Base-by-base conservation (phyloP, 2,888 invertebrate genomes). In the Ypsolopha scabrella region DNA sequence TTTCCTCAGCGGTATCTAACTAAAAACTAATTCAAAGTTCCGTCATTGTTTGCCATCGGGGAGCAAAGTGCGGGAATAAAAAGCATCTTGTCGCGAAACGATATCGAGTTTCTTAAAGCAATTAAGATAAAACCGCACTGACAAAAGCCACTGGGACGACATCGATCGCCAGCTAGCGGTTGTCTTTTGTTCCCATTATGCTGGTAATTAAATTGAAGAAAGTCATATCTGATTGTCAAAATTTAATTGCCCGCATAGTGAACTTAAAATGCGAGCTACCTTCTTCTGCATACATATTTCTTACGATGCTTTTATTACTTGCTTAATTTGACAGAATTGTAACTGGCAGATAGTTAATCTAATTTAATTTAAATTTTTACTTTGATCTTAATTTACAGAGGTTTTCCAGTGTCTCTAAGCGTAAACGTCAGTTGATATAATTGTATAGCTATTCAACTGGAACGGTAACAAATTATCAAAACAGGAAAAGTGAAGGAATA, bases 71-170 rank as follows among this genome's bases (percentile, higher is more conserved):
- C 59, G 70, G 68, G 74, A 72, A 80, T 80, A 80, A 82, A 81
- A 81, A 81, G 75, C 79, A 79, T 78, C 78, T 77, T 81, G 80
- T 82, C 78, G 75, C 73, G 73, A 70, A 80, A 76, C 78, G 81
- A 79, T 80, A 82, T 80, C 75, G 79, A 82, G 79, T 81, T 83
- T 80, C 82, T 77, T 75, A 70, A 80, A 82, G 80, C 80, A 80
- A 82, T 85, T 83, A 82, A 80, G 82, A 81, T 82, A 81, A 82
- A 80, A 75, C 75, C 72, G 71, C 51, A 44, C 68, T 66, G 75
- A 77, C 80, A 79, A 80, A 78, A 68, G 75, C 70, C 70, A 66
- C 64, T 63, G 68, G 67, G 70, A 72, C 59, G 66, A 63, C 58
- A 63, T 64, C 51, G 53, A 50, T 45, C 37, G 38, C 57, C 56